Percentiles rank a stretch among this genome's conserved stretches.
Conservation (phyloP, 2,113 vertebrate species). For the Cettia cetti region DNA sequence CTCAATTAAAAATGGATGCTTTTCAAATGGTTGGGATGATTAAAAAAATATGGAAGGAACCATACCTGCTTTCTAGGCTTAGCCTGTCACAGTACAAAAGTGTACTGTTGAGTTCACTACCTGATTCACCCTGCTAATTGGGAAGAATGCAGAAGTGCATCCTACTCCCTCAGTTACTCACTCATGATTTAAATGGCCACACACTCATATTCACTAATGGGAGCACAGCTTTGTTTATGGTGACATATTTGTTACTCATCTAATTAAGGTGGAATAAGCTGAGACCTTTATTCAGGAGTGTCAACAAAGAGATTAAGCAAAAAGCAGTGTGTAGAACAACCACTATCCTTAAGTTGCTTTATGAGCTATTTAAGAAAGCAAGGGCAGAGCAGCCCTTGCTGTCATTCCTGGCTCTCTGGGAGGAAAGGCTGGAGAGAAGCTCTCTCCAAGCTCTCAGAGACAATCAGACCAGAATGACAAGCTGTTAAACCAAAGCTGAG, state of each 20-base stretch:
- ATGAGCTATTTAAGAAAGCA: not conserved
- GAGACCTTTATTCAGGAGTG: not conserved
- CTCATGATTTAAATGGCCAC: not conserved
- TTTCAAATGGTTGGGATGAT: not conserved
- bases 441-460: not conserved
- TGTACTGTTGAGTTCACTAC: not conserved
- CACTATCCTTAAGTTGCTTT: not conserved
- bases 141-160: conserved; percentile 22
- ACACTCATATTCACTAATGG: not conserved
- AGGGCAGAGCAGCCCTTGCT: not conserved
- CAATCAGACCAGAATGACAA: not conserved
- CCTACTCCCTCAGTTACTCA: conserved; percentile 52
- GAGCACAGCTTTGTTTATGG: not conserved
- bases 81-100: not conserved
- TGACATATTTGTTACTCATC: conserved; percentile 48
- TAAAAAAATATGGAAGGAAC: not conserved
- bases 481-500: not conserved
- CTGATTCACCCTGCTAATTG: conserved; percentile 53
- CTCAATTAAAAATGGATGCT: not conserved
- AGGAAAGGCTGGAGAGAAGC: not conserved
- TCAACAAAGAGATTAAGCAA: conserved; percentile 25
- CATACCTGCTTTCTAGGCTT: conserved; percentile 46
- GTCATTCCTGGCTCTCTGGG: not conserved
- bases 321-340: not conserved
- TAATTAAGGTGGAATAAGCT: conserved; percentile 31